Base-by-base conservation (phyloP, 2,113 vertebrate genomes). In the Protomyctophum bolini region DNA sequence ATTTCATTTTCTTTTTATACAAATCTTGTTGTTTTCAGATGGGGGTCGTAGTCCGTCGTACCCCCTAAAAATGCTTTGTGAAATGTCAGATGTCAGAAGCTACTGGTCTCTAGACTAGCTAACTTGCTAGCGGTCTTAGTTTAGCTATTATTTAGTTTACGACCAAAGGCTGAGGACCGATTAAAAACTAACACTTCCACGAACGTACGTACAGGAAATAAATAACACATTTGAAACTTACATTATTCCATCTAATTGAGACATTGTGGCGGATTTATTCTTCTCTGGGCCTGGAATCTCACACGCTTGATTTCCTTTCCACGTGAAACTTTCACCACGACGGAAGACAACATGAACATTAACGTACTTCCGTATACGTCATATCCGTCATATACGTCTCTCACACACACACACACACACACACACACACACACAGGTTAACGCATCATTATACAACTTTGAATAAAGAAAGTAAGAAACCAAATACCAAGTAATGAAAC, bases 181-280 rank as follows among this genome's bases (percentile, higher is more conserved):
- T 1, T 8, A 2, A 33, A 11, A 1, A 7, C 11, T 14, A 46
- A 41, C 6, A 66, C 52, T 5, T 14, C 12, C 3, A 28, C 5
- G 8, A 11, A 62, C 28, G 46, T 2, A 62, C 48, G 10, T 14
- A 28, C 21, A 55, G 10, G n/a, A 8, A 14, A 45, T 15, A 45
- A 6, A 63, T 33, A 8, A 75, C 60, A 41, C 12, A 64, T 9
- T 55, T 46, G 52, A 55, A n/a, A 91, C 91, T 90, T 58, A 93
- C 92, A 87, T 50, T 6, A 93, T 46, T 6, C 70, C 83, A 66
- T 88, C 83, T 6, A 66, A 29, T 5, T 88, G 84, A 6, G 86
- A 70, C 91, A 92, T 92, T 47, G 66, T 79, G 0, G 1, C 0
- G 47, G 6, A 0, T 77, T 56, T 61, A 1, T 1, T 50, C 3